Evolutionary conservation across 1,140 invertebrate genomes (phyloP), one percentile per base, ranked within the genome.

Genomic region (Drosophila pruinosa): DNA sequence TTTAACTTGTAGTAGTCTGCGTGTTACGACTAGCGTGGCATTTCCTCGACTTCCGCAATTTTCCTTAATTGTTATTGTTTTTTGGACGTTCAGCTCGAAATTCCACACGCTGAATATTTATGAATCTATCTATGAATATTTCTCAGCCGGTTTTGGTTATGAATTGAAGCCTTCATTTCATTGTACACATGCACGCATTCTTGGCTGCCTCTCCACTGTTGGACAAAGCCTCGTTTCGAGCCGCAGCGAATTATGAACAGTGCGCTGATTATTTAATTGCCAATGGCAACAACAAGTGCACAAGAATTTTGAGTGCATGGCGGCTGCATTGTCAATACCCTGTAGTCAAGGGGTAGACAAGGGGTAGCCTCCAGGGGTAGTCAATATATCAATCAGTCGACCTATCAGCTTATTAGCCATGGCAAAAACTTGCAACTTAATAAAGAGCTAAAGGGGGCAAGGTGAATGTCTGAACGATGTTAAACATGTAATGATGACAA

Each of bases 211-310:
- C n/a, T 45, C 43, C 65, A 50, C 17, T 10, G 15, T 34, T 43
- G 36, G 6, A 5, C 31, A 12, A n/a, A n/a, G 41, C 34, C 39
- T 14, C 36, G 26, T 14, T 57, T 57, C 4, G 8, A 38, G 43
- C 38, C 14, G 6, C 43, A 39, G 28, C 34, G 39, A 70, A 50
- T 70, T 53, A 36, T 28, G n/a, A 28, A 48, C 63, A 58, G 28
- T 57, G 53, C 36, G 45, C 28, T 58, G 63, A 72, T 72, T 59
- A 52, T 62, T 70, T 71, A 73, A 73, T 57, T 63, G 68, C 41
- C 24, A 54, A 36, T 34, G 14, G 12, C 19, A 26, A 39, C 15
- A 58, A 5, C 17, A 58, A 58, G 41, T 58, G 56, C 10, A 21
- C 17, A 34, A 28, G 17, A 58, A 45, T 58, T 21, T 34, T 12